Evolutionary conservation across 2,888 invertebrate genomes (phyloP).

Genomic region (Eupithecia inturbata): DNA sequence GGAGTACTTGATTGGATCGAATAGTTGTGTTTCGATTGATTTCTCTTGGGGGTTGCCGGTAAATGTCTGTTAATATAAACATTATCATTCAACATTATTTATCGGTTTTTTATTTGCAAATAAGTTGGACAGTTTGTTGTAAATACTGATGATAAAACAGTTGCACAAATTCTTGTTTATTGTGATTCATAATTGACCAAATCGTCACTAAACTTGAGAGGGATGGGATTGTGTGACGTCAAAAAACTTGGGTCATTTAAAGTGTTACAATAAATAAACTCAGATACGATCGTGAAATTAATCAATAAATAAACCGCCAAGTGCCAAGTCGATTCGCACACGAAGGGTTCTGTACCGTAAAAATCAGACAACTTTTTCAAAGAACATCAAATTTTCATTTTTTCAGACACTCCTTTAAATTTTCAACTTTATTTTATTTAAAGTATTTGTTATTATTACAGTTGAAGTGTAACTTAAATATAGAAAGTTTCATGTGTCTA

Average conservation of each 20-base stretch:
- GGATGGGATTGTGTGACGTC: no score
- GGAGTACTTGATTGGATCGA: constrained; percentile 21
- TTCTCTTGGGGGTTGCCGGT: constrained; percentile 50
- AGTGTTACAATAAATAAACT: neutral
- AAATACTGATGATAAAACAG: neutral
- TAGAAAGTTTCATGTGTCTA: no score
- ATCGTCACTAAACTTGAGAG: neutral
- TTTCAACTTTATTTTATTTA: no score
- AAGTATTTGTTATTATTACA: no score
- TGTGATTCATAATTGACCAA: neutral
- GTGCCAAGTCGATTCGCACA: no score
- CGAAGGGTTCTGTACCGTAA: no score
- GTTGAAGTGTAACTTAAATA: no score
- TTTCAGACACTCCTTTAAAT: no score
- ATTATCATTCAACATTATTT: neutral
- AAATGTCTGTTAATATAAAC: constrained; percentile 32
- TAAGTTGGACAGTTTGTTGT: neutral
- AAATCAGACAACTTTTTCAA: no score
- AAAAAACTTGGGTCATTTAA: no score
- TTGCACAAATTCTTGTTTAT: neutral
- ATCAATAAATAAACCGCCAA: no score
- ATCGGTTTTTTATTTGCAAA: neutral
- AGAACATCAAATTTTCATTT: no score
- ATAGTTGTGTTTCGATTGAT: constrained; percentile 43
- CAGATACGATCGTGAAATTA: neutral